These are phyloP conservation scores for Zosterops lateralis DNA, from an alignment of 2,113 vertebrate genomes.

Conservation along the genomic window DNA sequence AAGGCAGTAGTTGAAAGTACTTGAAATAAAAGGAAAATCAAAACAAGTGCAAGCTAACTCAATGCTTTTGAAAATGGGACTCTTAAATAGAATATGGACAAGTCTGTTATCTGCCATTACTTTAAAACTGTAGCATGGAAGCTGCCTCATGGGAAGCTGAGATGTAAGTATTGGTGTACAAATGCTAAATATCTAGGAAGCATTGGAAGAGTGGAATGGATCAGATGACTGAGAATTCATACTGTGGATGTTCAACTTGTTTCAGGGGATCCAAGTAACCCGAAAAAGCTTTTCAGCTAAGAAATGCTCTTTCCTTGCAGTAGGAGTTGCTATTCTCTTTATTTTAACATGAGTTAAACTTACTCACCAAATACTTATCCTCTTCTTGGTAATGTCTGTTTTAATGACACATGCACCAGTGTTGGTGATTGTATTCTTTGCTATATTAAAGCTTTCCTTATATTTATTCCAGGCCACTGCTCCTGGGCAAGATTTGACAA, in stretches of 20 bases:
- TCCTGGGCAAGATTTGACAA: conserved; percentile 6
- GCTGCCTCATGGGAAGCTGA: neutral
- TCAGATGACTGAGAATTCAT: neutral
- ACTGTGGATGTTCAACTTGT: rapidly evolving
- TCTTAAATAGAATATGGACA: neutral
- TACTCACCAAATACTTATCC: neutral
- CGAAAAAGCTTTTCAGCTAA: neutral
- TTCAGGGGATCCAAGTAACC: neutral
- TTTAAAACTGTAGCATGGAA: neutral
- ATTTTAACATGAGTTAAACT: neutral
- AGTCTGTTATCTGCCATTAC: neutral
- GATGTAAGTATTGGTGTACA: neutral
- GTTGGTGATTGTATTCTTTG: neutral
- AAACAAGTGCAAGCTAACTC: neutral
- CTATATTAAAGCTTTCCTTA: neutral
- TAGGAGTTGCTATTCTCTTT: neutral
- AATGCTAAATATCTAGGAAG: neutral
- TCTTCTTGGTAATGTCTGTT: neutral
- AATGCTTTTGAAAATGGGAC: neutral
- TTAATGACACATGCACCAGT: neutral
- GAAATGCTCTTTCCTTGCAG: neutral
- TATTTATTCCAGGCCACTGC: neutral
- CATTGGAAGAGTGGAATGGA: neutral
- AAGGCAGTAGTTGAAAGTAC: neutral
- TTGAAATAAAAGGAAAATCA: neutral